Base-by-base conservation (phyloP, 2,797 vertebrate species). In the Tadarida brasiliensis region DNA sequence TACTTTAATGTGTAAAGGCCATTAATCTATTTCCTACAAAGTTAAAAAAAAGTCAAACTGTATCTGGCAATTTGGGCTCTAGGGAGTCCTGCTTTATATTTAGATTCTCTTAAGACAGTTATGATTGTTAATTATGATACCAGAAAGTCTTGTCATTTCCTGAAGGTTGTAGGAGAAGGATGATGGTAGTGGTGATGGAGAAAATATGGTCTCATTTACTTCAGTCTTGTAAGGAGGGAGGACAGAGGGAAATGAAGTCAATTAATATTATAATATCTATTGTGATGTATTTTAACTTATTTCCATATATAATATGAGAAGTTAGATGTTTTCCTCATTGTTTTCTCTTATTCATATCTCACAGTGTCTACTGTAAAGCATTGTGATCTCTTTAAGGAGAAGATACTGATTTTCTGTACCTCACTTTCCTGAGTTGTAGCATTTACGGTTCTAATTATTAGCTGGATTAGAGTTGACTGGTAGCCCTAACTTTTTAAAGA, bases 61-160 rank as follows among this genome's bases (percentile, higher is more conserved):
- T 77, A n/a, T 91, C 47, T 95, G 74, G 28, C 61, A 91, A 0
- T 85, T 85, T 74, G 24, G 5, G 30, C 39, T 70, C 35, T 82
- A 61, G 80, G 30, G 39, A 86, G 28, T 39, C 17, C 30, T 96
- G 47, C 7, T 82, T 93, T 94, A 56, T 89, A 49, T 94, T 87
- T 90, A 91, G 49, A 74, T 89, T 92, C 9, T 94, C 39, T 54
- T 68, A 67, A 95, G 70, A 92, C 3, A 61, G 11, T 63, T 87
- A 35, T 5, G 26, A 71, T 88, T 61, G 22, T 91, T 93, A 88
- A 76, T 82, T 94, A 44, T 26, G 11, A 2, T 76, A 57, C 14
- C 47, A 90, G 51, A n/a, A 92, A 57, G 17, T 68, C 61, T 47
- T 82, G 12, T 14, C 68, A 65, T 63, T 95, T 88, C 11, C 30